Evolutionary conservation across 2,888 invertebrate species (phyloP), one percentile per base, ranked within the genome.

Genomic region (Cylindroiulus punctatus): DNA sequence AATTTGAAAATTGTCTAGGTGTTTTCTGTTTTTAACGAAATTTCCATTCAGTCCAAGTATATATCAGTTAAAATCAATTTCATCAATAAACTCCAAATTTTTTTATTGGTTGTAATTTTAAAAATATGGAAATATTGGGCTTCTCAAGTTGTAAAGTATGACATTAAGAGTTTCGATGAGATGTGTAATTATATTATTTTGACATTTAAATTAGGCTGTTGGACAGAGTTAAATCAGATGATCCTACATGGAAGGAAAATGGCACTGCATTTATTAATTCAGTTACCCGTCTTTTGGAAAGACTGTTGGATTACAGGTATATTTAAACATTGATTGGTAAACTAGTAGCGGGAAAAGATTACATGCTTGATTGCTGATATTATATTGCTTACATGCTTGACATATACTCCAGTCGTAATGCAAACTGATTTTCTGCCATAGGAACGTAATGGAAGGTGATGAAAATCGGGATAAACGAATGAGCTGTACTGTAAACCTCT

Each of bases 381-480:
- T n/a, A n/a, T n/a, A n/a, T n/a, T n/a, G n/a, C n/a, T n/a, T n/a
- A n/a, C n/a, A n/a, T n/a, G n/a, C n/a, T n/a, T n/a, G n/a, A n/a
- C n/a, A 36, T 36, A 36, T 36, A n/a, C n/a, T n/a, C n/a, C n/a
- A n/a, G 36, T 36, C 36, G 3, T 36, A 36, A 36, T 36, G 36
- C 36, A 36, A 36, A 36, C 2, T 36, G 36, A 2, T 36, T 36
- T 36, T 36, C 36, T 2, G 36, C 36, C 36, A 36, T 89, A 89
- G 32, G 88, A 91, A 96, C 89, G 97, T 98, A 1, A 96, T 97
- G 92, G 97, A 97, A 90, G 97, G 97, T 22, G 97, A 98, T 89
- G 98, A 98, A 90, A 97, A 98, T 91, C 93, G 97, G 52, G 97
- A 98, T 90, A 98, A 98, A 90, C 93, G 97, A 87, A 98, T 98